phyloP scores from a whole-genome alignment of 2,113 vertebrate genomes.

The Hirundichthys speculiger region DNA sequence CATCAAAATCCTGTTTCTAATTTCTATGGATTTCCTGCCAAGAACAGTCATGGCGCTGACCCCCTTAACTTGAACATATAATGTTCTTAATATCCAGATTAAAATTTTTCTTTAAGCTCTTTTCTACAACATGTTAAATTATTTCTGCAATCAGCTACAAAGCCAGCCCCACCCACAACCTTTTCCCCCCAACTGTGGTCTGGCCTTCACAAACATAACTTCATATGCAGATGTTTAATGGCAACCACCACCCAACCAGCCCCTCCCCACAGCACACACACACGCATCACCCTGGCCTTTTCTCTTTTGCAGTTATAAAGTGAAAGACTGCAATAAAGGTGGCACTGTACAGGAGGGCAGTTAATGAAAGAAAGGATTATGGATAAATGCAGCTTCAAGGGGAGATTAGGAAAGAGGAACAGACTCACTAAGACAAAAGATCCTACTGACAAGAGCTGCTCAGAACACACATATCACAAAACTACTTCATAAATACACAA shows the following conservation, averaged over 20 bases:
- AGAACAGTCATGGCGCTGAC: slow-evolving; percentile 70
- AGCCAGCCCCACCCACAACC: slow-evolving; percentile 55
- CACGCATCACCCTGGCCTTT: slow-evolving; percentile 55
- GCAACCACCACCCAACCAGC: slow-evolving; percentile 41
- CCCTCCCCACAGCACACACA: slow-evolving; percentile 12
- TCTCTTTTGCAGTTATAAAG: slow-evolving; percentile 78
- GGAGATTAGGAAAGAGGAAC: slow-evolving; percentile 76
- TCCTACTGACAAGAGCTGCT: slow-evolving; percentile 72
- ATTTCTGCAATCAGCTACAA: slow-evolving; percentile 81
- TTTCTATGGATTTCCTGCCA: slow-evolving; percentile 80
- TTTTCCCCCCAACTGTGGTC: slow-evolving; percentile 50
- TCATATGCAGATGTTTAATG: slow-evolving; percentile 62
- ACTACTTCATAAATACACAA: slow-evolving; percentile 39
- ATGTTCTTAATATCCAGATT: slow-evolving; percentile 85
- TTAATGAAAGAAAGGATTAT: slow-evolving; percentile 85
- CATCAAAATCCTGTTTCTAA: slow-evolving; percentile 81
- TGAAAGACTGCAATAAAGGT: slow-evolving; percentile 79
- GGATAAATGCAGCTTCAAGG: slow-evolving; percentile 79
- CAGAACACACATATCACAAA: slow-evolving; percentile 55
- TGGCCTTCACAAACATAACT: slow-evolving; percentile 59
- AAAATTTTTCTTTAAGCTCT: slow-evolving; percentile 79
- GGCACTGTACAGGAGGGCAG: slow-evolving; percentile 76
- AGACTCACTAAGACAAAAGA: slow-evolving; percentile 79
- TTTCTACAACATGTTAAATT: slow-evolving; percentile 80
- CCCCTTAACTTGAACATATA: slow-evolving; percentile 78